phyloP scores from a whole-genome alignment of 2,113 vertebrate species.

The Lanius collurio region DNA sequence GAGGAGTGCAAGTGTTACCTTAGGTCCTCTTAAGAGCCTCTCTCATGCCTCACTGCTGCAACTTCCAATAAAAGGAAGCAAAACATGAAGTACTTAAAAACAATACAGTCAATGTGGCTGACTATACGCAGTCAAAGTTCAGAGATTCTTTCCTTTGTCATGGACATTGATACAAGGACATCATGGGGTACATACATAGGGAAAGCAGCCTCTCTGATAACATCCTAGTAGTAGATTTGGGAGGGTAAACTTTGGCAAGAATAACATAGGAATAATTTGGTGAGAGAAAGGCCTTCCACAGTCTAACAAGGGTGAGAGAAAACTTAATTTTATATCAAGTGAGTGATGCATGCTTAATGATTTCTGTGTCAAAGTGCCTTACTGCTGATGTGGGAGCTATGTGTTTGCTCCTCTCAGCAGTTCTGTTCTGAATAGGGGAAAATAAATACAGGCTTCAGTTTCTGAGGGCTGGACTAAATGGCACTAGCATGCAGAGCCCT shows the following conservation, averaged over 20 bases:
- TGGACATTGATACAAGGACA: not conserved
- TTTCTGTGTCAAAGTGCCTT: not conserved
- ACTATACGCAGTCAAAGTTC: not conserved
- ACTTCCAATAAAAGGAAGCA: not conserved
- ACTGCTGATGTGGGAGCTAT: not conserved
- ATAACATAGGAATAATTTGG: not conserved
- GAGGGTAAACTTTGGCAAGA: not conserved
- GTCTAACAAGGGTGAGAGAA: not conserved
- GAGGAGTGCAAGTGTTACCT: not conserved
- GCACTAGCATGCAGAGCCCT: not conserved
- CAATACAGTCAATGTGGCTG: not conserved
- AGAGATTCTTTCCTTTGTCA: not conserved
- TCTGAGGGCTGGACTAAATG: not conserved
- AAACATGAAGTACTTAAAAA: not conserved
- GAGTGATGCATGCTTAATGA: not conserved
- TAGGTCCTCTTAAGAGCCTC: not conserved
- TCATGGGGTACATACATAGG: not conserved
- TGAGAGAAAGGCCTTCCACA: not conserved
- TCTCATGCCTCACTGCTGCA: not conserved
- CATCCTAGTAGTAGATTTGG: not conserved
- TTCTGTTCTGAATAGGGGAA: not conserved
- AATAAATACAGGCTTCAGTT: not conserved
- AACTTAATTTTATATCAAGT: not conserved
- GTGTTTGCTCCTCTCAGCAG: not conserved
- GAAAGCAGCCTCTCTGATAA: not conserved